Base-by-base conservation (phyloP, 1,140 invertebrate genomes). In the Brachionus manjavacas region DNA sequence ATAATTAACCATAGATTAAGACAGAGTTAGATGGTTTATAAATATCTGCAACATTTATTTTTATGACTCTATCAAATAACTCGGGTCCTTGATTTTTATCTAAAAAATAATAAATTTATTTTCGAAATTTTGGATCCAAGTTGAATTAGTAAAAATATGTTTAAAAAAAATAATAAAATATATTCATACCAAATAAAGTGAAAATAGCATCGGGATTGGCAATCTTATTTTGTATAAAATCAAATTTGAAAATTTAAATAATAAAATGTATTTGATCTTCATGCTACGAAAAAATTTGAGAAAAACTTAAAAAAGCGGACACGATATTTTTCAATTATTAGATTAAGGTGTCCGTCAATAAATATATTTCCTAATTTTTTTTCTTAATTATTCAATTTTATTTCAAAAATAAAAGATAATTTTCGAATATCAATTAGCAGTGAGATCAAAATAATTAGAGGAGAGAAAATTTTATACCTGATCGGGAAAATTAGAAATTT, bases 121-220 rank as follows among this genome's bases (percentile, higher is more conserved):
- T 35, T 4, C 16, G 31, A 3, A 72, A 72, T 3, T 12, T 20
- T 6, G 14, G 20, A 60, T 52, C 39, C 28, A 39, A 80, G 25
- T 80, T 80, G 12, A 55, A 16, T 8, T 25, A 28, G n/a, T 39
- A 55, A 80, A 80, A 52, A 14, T 23, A 35, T 35, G 31, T 7
- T 35, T 35, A 35, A 35, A 35, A 64, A 64, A 64, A 81, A 43
- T 39, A 35, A 81, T 35, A 64, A 81, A 81, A 52, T 49, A 8
- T 35, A 81, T 60, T 60, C 52, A 81, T 81, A 81, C 97, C 98
- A 95, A 99, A 99, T 93, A 99, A 96, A 94, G 96, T 99, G 97
- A 99, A 99, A 93, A 99, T 96, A 95, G 96, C 96, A 93, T 99
- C 98, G 93, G 97, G 79, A 81, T 81, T 81, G 31, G 79, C 79